phyloP scores from a whole-genome alignment of 2,797 vertebrate species.

The Falco concolor region DNA sequence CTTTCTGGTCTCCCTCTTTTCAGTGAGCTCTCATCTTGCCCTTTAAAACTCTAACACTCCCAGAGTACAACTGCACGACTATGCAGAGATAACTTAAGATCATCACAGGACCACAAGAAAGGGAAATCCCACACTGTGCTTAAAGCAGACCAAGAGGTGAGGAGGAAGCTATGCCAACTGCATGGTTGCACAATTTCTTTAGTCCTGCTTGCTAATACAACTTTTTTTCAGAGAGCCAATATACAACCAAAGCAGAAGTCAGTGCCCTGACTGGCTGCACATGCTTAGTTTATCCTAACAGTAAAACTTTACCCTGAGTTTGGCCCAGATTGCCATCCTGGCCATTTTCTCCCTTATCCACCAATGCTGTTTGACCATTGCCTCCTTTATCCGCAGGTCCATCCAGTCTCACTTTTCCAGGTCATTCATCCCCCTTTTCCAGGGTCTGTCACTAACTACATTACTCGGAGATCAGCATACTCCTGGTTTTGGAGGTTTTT shows the following conservation, averaged over 20 bases:
- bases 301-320: background rate
- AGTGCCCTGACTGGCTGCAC: background rate
- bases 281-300: background rate
- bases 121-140: background rate
- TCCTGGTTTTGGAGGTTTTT: background rate
- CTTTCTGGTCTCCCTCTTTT: background rate
- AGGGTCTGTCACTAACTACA: background rate
- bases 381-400: background rate
- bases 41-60: background rate
- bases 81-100: background rate
- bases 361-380: accelerated
- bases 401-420: background rate
- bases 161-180: background rate
- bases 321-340: background rate
- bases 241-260: background rate
- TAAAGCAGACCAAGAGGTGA: background rate
- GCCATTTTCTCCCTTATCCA: background rate
- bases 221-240: background rate
- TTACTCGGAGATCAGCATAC: background rate
- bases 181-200: background rate
- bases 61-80: background rate
- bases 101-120: background rate
- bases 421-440: background rate
- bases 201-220: background rate
- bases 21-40: background rate